Evolutionary conservation across 2,113 vertebrate genomes (phyloP), one percentile per base, ranked within the genome.

Genomic region (Campylorhamphus procurvoides): DNA sequence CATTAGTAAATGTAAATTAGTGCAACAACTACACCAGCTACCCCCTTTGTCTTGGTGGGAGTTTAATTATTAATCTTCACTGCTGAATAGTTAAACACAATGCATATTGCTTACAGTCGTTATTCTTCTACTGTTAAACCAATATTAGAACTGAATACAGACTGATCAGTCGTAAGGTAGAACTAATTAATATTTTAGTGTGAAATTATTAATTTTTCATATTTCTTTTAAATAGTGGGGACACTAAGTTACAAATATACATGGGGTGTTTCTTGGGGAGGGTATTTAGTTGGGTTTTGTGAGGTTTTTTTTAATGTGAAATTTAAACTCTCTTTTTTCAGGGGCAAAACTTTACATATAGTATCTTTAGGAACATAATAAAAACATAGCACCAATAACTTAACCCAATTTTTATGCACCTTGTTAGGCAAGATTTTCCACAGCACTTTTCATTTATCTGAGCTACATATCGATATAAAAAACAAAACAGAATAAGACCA

Each of bases 41-140:
- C 44, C 63, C 72, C n/a, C 50, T 66, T 76, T 80, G 58, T 59
- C 59, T 86, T 69, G 35, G 63, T 76, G 53, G 62, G 50, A 95
- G 93, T 79, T 97, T 97, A 97, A 97, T 96, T 3, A 95, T 96
- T 97, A 76, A 97, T 83, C 72, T 83, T 74, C 42, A 79, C 87
- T 85, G 78, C 19, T 97, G 63, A 97, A 95, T 95, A 95, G 87
- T 92, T 97, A 95, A 97, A 93, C 74, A 93, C 78, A 90, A 93
- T 33, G 78, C 59, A 63, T 76, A 95, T 53, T 89, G 81, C 94
- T 96, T 93, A 87, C 87, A 90, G 46, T 23, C 8, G 3, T 86
- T 94, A 94, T 40, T 93, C 47, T 89, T 83, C 72, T 87, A 29
- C 79, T 52, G 29, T 89, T 72, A 95, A 95, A 84, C 27, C 46